Evolutionary conservation across 1,140 invertebrate species (phyloP).

Genomic region (Apis florea): DNA sequence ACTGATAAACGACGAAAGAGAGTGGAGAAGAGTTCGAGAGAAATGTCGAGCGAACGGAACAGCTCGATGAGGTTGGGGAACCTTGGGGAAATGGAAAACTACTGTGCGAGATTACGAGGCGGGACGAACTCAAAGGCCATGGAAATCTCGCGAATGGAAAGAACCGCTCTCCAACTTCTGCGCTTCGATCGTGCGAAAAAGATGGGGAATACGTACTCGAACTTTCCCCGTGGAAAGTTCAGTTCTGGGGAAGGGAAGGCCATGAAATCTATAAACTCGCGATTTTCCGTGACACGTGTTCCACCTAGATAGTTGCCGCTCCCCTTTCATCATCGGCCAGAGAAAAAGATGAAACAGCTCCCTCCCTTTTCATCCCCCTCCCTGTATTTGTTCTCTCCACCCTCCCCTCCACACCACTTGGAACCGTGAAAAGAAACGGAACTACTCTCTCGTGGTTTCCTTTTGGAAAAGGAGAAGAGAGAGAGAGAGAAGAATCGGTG

Average conservation of each 20-base stretch:
- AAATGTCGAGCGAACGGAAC: neutral
- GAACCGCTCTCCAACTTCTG: neutral
- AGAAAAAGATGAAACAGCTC: no score
- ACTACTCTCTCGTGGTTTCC: neutral
- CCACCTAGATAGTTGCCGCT: neutral
- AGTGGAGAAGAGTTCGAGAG: neutral
- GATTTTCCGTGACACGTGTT: conserved; percentile 30
- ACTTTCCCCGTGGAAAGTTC: neutral
- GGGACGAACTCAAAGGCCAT: conserved; percentile 8
- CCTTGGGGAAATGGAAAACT: neutral
- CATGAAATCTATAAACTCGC: conserved; percentile 19
- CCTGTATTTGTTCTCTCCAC: no score
- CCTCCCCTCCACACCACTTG: no score
- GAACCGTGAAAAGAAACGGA: neutral
- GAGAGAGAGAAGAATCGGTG: neutral
- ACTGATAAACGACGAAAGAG: neutral
- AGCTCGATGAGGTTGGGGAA: neutral
- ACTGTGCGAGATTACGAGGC: conserved; percentile 5
- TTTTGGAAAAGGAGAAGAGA: conserved; percentile 13
- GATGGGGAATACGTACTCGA: neutral
- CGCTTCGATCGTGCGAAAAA: neutral
- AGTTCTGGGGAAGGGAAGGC: neutral
- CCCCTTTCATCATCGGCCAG: neutral
- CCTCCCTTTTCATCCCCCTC: no score
- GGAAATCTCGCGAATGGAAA: conserved; percentile 6